Conservation (phyloP, 2,888 invertebrate species). For the Aethes cnicana region DNA sequence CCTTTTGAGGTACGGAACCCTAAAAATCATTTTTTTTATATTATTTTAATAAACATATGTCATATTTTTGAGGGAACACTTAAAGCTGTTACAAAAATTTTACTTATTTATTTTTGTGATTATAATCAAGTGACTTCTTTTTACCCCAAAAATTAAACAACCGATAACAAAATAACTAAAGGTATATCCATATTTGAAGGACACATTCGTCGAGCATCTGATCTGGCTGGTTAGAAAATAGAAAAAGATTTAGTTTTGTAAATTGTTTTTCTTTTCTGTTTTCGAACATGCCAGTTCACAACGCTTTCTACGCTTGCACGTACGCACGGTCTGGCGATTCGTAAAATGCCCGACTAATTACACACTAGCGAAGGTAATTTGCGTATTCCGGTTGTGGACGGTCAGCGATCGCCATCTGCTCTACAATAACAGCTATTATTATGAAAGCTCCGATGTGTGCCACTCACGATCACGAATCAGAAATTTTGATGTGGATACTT, state of each 20-base stretch:
- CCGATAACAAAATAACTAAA: too few species aligned
- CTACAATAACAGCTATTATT: conserved; percentile 53
- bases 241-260: too few species aligned
- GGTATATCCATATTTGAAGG: too few species aligned
- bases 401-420: conserved; percentile 59
- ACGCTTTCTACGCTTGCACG: conserved; percentile 12
- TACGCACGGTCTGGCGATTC: conserved; percentile 55
- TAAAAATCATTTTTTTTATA: too few species aligned
- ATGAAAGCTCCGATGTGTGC: conserved; percentile 34
- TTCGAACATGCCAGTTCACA: neutral
- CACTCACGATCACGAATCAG: conserved; percentile 18
- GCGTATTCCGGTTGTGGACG: conserved; percentile 60
- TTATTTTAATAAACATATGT: too few species aligned
- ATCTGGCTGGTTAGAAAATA: too few species aligned
- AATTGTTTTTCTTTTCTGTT: neutral
- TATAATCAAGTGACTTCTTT: too few species aligned
- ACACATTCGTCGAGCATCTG: too few species aligned
- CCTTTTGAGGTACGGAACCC: too few species aligned
- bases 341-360: conserved; percentile 62
- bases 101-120: too few species aligned
- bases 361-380: conserved; percentile 54
- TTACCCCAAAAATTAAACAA: too few species aligned
- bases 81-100: neutral
- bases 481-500: conserved; percentile 5
- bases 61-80: conserved; percentile 2